phyloP scores from a whole-genome alignment of 2,113 vertebrate genomes.

The Pantherophis guttatus region DNA sequence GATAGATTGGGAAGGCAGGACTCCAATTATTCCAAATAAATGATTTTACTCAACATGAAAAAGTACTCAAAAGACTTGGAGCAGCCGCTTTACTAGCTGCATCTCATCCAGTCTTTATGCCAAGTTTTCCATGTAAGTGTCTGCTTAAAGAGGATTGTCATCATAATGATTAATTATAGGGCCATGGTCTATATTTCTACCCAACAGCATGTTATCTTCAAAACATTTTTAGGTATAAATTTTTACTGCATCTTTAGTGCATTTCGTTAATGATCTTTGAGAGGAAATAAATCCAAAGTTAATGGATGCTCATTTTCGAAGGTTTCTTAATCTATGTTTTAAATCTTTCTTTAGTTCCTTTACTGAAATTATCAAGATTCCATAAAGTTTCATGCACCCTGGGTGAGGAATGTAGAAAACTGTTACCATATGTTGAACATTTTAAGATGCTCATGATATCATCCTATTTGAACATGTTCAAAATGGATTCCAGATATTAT shows the following conservation, averaged over 20 bases:
- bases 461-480: conserved; percentile 52
- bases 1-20: conserved; percentile 21
- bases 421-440: conserved; percentile 63
- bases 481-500: conserved; percentile 63
- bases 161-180: conserved; percentile 34
- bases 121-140: conserved; percentile 49
- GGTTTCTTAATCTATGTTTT: conserved; percentile 35
- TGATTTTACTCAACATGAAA: conserved; percentile 41
- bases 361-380: conserved; percentile 41
- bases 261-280: neutral
- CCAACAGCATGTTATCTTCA: conserved; percentile 25
- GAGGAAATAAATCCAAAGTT: conserved; percentile 26
- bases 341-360: conserved; percentile 42
- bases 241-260: neutral
- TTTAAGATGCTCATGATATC: conserved; percentile 57
- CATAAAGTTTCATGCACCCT: conserved; percentile 18
- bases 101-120: conserved; percentile 43
- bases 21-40: conserved; percentile 29
- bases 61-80: conserved; percentile 28
- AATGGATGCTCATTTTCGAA: neutral
- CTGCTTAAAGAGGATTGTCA: conserved; percentile 40
- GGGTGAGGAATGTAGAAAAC: conserved; percentile 56
- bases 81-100: conserved; percentile 33
- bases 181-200: conserved; percentile 4
- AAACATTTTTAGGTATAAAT: conserved; percentile 33